phyloP scores from a whole-genome alignment of 2,797 vertebrate genomes.

The Neosalanx taihuensis region DNA sequence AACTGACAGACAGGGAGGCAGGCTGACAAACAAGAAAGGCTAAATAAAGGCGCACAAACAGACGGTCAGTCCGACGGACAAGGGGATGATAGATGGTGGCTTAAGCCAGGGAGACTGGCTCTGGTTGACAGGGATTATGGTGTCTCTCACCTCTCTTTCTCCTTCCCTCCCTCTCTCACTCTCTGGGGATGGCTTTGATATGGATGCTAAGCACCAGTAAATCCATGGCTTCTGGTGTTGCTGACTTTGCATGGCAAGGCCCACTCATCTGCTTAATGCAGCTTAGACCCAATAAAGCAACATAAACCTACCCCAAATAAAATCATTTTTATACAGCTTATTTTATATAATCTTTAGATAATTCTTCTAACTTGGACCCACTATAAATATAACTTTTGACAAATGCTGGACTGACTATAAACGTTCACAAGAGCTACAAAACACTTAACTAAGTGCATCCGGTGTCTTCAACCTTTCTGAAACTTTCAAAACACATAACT shows the following conservation, averaged over 20 bases:
- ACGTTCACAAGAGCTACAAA: neutral
- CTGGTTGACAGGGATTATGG: constrained; percentile 43
- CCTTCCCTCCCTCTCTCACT: constrained; percentile 30
- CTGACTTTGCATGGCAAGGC: neutral
- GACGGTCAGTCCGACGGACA: constrained; percentile 19
- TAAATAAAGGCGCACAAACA: neutral
- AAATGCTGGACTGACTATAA: no score
- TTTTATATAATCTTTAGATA: no score
- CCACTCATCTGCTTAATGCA: neutral
- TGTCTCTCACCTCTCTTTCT: constrained; percentile 30
- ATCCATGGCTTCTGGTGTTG: neutral
- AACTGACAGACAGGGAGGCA: constrained; percentile 36
- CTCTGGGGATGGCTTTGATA: constrained; percentile 24
- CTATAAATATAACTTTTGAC: no score
- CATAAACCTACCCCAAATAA: neutral
- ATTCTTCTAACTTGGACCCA: no score
- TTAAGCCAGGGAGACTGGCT: constrained; percentile 15
- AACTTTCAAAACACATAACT: neutral
- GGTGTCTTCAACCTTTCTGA: neutral
- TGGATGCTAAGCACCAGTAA: constrained; percentile 36
- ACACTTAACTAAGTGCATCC: neutral
- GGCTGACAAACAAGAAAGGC: constrained; percentile 11
- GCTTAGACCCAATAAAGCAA: neutral
- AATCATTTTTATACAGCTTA: no score
- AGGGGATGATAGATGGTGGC: constrained; percentile 40